These are phyloP conservation scores for Strigamia maritima DNA, from an alignment of 2,888 invertebrate genomes.

Conservation along the genomic window DNA sequence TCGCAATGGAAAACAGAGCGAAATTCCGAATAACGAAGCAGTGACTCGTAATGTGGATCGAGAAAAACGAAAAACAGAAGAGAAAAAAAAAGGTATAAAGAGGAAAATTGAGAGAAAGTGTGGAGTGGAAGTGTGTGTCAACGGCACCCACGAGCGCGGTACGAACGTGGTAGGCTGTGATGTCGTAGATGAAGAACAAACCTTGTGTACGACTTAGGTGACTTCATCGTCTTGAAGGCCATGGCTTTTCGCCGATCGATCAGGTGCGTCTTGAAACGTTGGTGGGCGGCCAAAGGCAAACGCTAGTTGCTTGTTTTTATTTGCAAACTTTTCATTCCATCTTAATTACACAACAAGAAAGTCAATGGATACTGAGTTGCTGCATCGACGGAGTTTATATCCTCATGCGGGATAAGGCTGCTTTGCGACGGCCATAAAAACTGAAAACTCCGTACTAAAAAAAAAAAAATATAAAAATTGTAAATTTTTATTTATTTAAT, in stretches of 20 bases:
- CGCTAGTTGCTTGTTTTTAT: not conserved
- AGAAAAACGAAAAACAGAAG: not conserved
- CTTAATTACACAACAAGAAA: conserved; percentile 15
- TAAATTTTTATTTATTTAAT: too few species aligned
- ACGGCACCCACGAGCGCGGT: conserved; percentile 5
- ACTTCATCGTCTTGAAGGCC: not conserved
- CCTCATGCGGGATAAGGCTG: too few species aligned
- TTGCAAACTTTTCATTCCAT: not conserved
- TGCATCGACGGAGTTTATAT: not conserved
- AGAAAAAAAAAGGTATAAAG: too few species aligned
- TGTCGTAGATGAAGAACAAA: not conserved
- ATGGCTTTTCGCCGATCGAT: conserved; percentile 29
- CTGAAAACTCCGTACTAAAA: too few species aligned
- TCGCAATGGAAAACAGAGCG: not conserved
- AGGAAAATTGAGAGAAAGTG: not conserved
- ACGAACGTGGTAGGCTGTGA: not conserved
- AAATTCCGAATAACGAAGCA: too few species aligned
- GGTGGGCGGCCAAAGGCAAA: conserved; percentile 6
- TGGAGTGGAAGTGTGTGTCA: not conserved
- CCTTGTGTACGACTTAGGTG: conserved; percentile 13
- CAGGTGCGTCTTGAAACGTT: conserved; percentile 1
- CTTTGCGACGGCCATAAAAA: too few species aligned
- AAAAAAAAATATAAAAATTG: too few species aligned
- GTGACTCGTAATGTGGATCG: not conserved
- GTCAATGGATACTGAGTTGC: not conserved